A percentile compares a stretch with the other conserved stretches of the same genome.
phyloP scores from a whole-genome alignment of 2,888 invertebrate species.

The Listrodromus nycthemerus region DNA sequence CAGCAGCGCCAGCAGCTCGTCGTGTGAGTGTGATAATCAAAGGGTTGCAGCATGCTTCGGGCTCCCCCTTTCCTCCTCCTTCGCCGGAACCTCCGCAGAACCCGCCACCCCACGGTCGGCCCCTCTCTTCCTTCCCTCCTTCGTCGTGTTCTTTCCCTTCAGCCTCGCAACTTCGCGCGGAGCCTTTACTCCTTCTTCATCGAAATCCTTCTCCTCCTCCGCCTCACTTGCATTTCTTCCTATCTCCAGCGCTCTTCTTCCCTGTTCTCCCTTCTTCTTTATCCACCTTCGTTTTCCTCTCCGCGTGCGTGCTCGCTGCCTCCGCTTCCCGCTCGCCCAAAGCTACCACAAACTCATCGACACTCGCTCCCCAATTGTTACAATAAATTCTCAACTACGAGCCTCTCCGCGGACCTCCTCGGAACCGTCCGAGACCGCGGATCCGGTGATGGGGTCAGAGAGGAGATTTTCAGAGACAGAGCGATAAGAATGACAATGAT shows the following conservation, averaged over 20 bases:
- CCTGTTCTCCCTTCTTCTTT: slow-evolving; percentile 62
- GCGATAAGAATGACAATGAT: neutral
- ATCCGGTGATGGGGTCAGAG: neutral
- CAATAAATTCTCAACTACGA: neutral
- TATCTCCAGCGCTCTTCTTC: slow-evolving; percentile 59
- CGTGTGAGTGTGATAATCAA: slow-evolving; percentile 76
- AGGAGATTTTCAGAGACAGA: neutral
- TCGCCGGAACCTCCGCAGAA: slow-evolving; percentile 59
- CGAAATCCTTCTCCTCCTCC: slow-evolving; percentile 15
- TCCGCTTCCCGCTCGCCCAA: slow-evolving; percentile 11
- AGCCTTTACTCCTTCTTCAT: slow-evolving; percentile 36
- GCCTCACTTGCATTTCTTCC: slow-evolving; percentile 62
- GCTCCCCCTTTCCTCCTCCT: slow-evolving; percentile 69
- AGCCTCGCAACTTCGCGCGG: slow-evolving; percentile 39
- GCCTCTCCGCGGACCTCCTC: neutral
- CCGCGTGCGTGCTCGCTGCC: slow-evolving; percentile 49
- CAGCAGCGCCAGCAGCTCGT: slow-evolving; percentile 54
- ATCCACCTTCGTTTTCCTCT: slow-evolving; percentile 53
- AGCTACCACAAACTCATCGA: slow-evolving; percentile 58
- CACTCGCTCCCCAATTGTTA: slow-evolving; percentile 53
- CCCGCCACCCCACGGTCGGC: slow-evolving; percentile 30
- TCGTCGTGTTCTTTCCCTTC: slow-evolving; percentile 42
- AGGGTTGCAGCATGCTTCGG: slow-evolving; percentile 74
- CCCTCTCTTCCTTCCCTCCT: slow-evolving; percentile 39
- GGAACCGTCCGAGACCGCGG: neutral